These are phyloP conservation scores for Alosa alosa DNA, from an alignment of 2,113 vertebrate species.

Conservation along the genomic window DNA sequence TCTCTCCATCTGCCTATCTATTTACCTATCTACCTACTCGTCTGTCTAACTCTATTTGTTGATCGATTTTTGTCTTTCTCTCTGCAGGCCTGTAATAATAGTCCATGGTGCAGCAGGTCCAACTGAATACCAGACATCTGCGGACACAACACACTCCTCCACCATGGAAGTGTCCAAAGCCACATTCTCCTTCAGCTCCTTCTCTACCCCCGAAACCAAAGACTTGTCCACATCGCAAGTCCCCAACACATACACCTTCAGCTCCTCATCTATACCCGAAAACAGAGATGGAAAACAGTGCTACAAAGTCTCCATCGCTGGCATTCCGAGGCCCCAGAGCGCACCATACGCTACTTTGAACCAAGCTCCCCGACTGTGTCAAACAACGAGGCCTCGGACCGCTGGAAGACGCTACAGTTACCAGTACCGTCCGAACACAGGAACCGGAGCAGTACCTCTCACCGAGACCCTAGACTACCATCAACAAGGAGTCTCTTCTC, in stretches of 20 bases:
- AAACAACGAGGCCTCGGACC: background rate
- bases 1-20: too few species aligned
- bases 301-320: background rate
- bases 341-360: background rate
- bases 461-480: constrained; percentile 30
- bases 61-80: background rate
- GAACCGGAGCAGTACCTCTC: background rate
- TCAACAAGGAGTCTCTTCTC: background rate
- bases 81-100: background rate
- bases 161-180: background rate
- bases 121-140: background rate
- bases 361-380: background rate
- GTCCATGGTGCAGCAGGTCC: background rate
- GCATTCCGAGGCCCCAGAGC: background rate
- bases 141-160: background rate
- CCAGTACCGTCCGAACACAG: background rate
- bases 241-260: background rate
- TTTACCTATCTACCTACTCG: too few species aligned
- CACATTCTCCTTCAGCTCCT: background rate
- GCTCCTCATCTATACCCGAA: background rate
- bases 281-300: background rate
- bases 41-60: background rate
- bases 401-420: constrained; percentile 47
- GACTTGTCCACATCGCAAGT: background rate
- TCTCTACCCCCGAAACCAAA: background rate